These are phyloP conservation scores for Polyommatus iphigenia DNA, from an alignment of 2,888 invertebrate genomes.

Conservation along the genomic window DNA sequence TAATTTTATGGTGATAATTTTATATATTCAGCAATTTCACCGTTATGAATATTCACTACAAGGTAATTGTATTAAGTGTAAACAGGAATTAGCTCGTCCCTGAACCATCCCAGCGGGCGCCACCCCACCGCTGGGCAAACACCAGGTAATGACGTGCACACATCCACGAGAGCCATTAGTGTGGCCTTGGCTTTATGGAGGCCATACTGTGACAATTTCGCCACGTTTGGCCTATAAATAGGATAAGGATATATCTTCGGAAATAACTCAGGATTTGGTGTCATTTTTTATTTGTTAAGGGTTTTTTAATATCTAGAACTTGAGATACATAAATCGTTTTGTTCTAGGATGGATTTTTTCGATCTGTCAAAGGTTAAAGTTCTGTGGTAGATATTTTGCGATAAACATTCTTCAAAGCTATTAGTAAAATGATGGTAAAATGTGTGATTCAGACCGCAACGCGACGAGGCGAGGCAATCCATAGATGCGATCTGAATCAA, in stretches of 20 bases:
- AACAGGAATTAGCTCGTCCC: constrained; percentile 22
- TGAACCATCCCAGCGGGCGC: constrained; percentile 33
- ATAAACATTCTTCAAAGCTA: not conserved
- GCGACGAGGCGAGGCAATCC: too few relatives aligned
- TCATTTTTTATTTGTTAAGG: not conserved
- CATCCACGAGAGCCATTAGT: constrained; percentile 44
- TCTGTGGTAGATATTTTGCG: not conserved
- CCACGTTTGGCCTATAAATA: constrained; percentile 14
- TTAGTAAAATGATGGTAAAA: too few relatives aligned
- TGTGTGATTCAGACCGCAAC: too few relatives aligned
- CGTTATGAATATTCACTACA: not conserved
- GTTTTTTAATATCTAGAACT: too few relatives aligned
- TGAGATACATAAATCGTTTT: too few relatives aligned
- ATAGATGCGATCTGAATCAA: too few relatives aligned
- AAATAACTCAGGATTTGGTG: not conserved
- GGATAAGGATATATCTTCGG: not conserved
- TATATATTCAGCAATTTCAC: not conserved
- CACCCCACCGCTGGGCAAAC: constrained; percentile 34
- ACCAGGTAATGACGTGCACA: constrained; percentile 44
- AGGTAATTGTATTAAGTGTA: constrained; percentile 11
- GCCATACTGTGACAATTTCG: constrained; percentile 22
- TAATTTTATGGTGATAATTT: too few relatives aligned
- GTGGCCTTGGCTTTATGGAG: constrained; percentile 30
- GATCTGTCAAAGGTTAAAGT: not conserved
- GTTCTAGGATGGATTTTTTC: not conserved